A percentile compares a stretch with the other conserved stretches of the same genome.
These are phyloP conservation scores for Pherbina coryleti DNA, from an alignment of 2,888 invertebrate genomes.

Conservation along the genomic window DNA sequence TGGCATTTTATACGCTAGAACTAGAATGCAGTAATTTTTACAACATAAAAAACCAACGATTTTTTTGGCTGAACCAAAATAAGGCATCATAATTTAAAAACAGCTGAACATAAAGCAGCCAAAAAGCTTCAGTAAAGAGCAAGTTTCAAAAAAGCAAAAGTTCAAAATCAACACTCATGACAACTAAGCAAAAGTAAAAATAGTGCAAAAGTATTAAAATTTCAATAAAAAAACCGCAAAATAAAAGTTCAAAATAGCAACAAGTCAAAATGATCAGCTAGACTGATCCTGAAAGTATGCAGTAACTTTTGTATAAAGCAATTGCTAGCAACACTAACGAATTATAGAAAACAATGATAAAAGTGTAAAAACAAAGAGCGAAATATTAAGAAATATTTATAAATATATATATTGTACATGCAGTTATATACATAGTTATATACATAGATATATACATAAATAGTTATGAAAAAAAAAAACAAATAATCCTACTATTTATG, in stretches of 20 bases:
- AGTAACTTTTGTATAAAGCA: neutral
- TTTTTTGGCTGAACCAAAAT: no score
- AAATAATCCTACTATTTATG: no score
- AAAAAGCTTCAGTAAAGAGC: no score
- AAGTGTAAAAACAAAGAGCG: neutral
- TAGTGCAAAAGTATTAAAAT: no score
- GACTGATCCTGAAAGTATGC: neutral
- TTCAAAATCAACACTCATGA: neutral
- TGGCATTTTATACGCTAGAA: slow-evolving; percentile 86
- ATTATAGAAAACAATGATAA: neutral
- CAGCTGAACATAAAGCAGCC: no score
- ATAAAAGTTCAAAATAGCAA: no score
- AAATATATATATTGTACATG: neutral
- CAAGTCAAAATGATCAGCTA: no score
- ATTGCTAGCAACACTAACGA: neutral
- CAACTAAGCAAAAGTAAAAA: neutral
- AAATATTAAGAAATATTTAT: neutral
- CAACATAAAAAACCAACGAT: neutral
- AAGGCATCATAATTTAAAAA: no score
- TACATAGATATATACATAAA: neutral
- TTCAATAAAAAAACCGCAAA: no score
- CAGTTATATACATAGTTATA: neutral
- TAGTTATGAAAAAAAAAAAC: neutral
- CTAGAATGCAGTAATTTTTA: neutral
- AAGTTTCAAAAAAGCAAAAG: neutral